phyloP scores from a whole-genome alignment of 2,113 vertebrate genomes.

The Notothenia rossii region DNA sequence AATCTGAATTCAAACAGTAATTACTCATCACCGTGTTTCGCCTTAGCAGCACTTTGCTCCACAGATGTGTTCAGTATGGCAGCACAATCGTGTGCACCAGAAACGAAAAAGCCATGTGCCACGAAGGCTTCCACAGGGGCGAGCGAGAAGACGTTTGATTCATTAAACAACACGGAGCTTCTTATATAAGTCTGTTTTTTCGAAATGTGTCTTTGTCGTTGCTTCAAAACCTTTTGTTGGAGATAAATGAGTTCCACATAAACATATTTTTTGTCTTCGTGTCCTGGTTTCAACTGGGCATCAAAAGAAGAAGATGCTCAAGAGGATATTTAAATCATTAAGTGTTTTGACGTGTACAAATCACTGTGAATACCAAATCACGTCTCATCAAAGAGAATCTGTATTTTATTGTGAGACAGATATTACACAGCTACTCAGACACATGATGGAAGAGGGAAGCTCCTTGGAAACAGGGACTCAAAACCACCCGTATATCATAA shows the following conservation, averaged over 20 bases:
- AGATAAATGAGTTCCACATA: slow-evolving; percentile 5
- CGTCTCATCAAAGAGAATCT: slow-evolving; percentile 5
- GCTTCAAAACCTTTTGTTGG: slow-evolving; percentile 25
- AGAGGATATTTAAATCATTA: slow-evolving; percentile 17
- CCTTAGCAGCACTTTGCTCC: slow-evolving; percentile 51
- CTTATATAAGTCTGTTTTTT: slow-evolving; percentile 49
- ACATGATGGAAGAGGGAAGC: background rate
- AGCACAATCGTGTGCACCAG: slow-evolving; percentile 42
- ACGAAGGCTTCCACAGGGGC: slow-evolving; percentile 43
- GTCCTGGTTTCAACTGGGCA: slow-evolving; percentile 22
- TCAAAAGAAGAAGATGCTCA: slow-evolving; percentile 7
- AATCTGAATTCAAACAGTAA: slow-evolving; percentile 65
- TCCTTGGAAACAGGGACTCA: background rate
- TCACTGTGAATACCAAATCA: background rate
- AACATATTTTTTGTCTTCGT: background rate
- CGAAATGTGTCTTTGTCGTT: slow-evolving; percentile 22
- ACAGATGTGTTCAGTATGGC: slow-evolving; percentile 74
- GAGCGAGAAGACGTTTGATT: slow-evolving; percentile 43
- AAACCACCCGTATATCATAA: too few relatives aligned
- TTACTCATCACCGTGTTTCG: slow-evolving; percentile 58
- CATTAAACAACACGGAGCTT: slow-evolving; percentile 49
- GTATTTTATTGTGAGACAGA: background rate
- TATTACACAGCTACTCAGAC: background rate
- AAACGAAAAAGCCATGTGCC: slow-evolving; percentile 51
- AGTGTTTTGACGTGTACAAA: slow-evolving; percentile 17